Base-by-base conservation (phyloP, 2,888 invertebrate genomes). In the Heliconius ethilla region DNA sequence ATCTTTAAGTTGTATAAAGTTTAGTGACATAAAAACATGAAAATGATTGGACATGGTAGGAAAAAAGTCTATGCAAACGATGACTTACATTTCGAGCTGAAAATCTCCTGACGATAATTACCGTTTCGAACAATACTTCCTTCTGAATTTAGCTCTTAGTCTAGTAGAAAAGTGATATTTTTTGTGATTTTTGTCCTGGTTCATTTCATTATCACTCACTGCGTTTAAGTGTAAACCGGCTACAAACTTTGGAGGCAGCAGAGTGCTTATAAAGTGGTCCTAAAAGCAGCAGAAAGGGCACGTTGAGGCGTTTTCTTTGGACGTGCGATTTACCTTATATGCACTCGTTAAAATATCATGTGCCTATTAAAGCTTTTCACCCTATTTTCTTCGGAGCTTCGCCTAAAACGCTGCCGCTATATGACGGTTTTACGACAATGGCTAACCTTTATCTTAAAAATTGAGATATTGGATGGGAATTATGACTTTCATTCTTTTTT, bases 221-320 rank as follows among this genome's bases (percentile, higher is more conserved):
- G n/a, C 63, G 37, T 27, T 65, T 73, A 15, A 37, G 2, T 79
- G 78, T 79, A 76, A 79, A 79, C 76, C 45, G 73, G 62, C 33
- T 76, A 76, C 51, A 63, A 55, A 33, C 33, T 73, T 55, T 79
- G 55, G 70, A 78, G 78, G 79, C 77, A 80, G 87, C 88, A 87
- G 90, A 91, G 89, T 89, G 89, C 89, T 89, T 90, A 91, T 91
- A 91, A 91, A 91, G 86, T 85, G 87, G 82, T 80, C 82, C 83
- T 85, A 84, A 84, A 84, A 79, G 80, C 78, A 80, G 82, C 84
- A 81, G 76, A 69, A 69, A 75, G 69, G 73, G 78, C 75, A 74
- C 70, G 81, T 77, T 74, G 81, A 84, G 84, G 83, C 83, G 82
- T 85, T 84, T 83, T 81, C 75, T 81, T 78, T 80, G 81, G 82